phyloP scores from a whole-genome alignment of 2,888 invertebrate species.

The Chirona hameri region DNA sequence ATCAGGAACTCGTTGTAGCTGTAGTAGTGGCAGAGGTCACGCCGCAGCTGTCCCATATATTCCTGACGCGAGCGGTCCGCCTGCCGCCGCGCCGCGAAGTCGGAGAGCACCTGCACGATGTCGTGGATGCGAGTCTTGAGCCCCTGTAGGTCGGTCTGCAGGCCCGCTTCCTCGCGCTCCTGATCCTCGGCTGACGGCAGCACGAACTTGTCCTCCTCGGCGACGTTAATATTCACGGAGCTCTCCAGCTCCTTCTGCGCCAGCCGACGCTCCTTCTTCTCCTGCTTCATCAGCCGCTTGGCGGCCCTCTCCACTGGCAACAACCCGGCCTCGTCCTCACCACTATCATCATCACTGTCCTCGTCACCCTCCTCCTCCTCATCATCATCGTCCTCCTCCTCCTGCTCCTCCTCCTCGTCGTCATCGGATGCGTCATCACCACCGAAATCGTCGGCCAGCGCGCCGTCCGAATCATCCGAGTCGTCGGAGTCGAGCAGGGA shows the following conservation, averaged over 20 bases:
- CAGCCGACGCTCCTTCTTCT: slow-evolving; percentile 63
- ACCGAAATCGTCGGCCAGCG: slow-evolving; percentile 12
- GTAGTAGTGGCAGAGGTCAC: slow-evolving; percentile 89
- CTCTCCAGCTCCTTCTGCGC: slow-evolving; percentile 79
- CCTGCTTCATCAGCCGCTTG: slow-evolving; percentile 68
- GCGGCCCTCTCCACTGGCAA: slow-evolving; percentile 83
- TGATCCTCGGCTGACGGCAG: slow-evolving; percentile 58
- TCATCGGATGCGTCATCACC: background rate
- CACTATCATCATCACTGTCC: slow-evolving; percentile 43
- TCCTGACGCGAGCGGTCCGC: slow-evolving; percentile 67
- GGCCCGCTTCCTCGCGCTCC: slow-evolving; percentile 55
- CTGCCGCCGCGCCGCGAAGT: slow-evolving; percentile 61
- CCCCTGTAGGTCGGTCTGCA: slow-evolving; percentile 68
- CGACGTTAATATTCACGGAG: slow-evolving; percentile 75
- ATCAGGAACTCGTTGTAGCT: slow-evolving; percentile 96
- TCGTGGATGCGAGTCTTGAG: slow-evolving; percentile 88
- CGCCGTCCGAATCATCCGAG: slow-evolving; percentile 29
- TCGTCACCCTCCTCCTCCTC: slow-evolving; percentile 46
- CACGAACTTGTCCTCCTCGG: slow-evolving; percentile 55
- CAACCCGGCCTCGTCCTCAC: slow-evolving; percentile 60
- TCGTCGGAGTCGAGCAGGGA: slow-evolving; percentile 1
- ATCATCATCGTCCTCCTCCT: too few relatives aligned
- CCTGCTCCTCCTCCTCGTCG: background rate
- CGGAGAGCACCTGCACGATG: slow-evolving; percentile 67
- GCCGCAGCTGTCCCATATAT: slow-evolving; percentile 71